Base-by-base conservation (phyloP, 2,113 vertebrate species). In the Actinemys pallida region DNA sequence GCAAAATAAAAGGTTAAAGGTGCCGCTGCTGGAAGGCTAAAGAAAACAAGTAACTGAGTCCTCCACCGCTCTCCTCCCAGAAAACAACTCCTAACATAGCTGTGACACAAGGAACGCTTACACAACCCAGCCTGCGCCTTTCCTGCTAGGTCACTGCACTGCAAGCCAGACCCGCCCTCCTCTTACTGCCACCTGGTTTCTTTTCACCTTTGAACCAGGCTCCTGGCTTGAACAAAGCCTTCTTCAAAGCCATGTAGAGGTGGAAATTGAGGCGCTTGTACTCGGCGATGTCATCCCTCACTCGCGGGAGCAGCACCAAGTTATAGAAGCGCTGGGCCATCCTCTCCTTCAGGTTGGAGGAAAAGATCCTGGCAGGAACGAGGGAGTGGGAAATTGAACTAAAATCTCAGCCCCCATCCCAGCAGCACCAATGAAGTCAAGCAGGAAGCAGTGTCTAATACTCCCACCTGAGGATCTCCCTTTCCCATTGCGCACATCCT, bases 311-410 rank as follows among this genome's bases (percentile, higher is more conserved):
- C 96, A 99, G 98, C 86, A 99, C 99, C 87, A 99, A 97, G 97
- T 99, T 99, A 95, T 99, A 99, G 98, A 99, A 99, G 8, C 99
- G 97, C 97, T 99, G 99, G 4, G 99, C 99, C 99, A 99, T 99
- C 88, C 98, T 98, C 93, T 99, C 99, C 92, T 99, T 99, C 92
- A 99, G 98, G 97, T 99, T 99, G 31, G 99, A 99, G 3, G 99
- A 98, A 95, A 99, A 99, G 86, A 99, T 99, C 98, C 99, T 99
- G 93, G 56, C 3, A 84, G 72, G 49, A 83, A n/a, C 50, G 53
- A 53, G 86, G 19, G 45, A 5, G 2, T 42, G 72, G 12, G 75
- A 16, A 78, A 47, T 14, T 20, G 2, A 47, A 78, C 42, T 47
- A 3, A 47, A 14, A 6, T 27, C 24, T 78, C 75, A 29, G 11